phyloP scores from a whole-genome alignment of 2,888 invertebrate genomes.

The Dryobotodes eremita region DNA sequence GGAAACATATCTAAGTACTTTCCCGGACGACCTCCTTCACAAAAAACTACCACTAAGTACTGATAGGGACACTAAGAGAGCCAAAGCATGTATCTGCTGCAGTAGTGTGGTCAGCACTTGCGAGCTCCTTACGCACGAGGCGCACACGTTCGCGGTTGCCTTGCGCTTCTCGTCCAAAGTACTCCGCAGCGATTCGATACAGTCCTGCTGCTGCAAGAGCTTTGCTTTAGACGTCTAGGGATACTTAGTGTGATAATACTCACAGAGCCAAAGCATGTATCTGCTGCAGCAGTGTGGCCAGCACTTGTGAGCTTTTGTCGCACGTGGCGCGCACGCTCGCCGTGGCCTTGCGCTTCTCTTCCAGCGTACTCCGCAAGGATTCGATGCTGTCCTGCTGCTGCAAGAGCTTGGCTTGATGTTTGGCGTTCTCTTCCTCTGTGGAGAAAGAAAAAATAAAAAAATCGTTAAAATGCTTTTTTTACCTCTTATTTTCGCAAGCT shows the following conservation, averaged over 20 bases:
- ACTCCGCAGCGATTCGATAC: slow-evolving; percentile 88
- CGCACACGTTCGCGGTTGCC: slow-evolving; percentile 80
- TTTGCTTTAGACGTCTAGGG: slow-evolving; percentile 78
- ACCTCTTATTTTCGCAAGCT: not conserved
- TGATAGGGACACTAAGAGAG: too few relatives aligned
- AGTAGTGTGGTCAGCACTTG: slow-evolving; percentile 75
- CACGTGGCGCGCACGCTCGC: slow-evolving; percentile 76
- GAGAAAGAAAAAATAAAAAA: not conserved
- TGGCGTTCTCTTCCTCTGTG: slow-evolving; percentile 90
- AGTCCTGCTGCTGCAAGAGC: slow-evolving; percentile 91
- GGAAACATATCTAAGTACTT: too few relatives aligned
- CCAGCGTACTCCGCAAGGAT: slow-evolving; percentile 87
- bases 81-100: too few relatives aligned
- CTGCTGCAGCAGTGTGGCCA: slow-evolving; percentile 76
- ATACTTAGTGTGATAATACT: slow-evolving; percentile 10
- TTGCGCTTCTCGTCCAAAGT: slow-evolving; percentile 88
- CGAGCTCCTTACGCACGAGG: slow-evolving; percentile 73
- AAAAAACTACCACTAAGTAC: too few relatives aligned
- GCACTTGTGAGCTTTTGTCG: slow-evolving; percentile 74
- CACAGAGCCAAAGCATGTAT: slow-evolving; percentile 82
- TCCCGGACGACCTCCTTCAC: too few relatives aligned
- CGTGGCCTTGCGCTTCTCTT: slow-evolving; percentile 85
- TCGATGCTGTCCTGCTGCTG: slow-evolving; percentile 92
- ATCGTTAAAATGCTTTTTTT: not conserved
- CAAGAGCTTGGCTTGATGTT: slow-evolving; percentile 90